Evolutionary conservation across 2,888 invertebrate genomes (phyloP).

Genomic region (Dorcus hopei): DNA sequence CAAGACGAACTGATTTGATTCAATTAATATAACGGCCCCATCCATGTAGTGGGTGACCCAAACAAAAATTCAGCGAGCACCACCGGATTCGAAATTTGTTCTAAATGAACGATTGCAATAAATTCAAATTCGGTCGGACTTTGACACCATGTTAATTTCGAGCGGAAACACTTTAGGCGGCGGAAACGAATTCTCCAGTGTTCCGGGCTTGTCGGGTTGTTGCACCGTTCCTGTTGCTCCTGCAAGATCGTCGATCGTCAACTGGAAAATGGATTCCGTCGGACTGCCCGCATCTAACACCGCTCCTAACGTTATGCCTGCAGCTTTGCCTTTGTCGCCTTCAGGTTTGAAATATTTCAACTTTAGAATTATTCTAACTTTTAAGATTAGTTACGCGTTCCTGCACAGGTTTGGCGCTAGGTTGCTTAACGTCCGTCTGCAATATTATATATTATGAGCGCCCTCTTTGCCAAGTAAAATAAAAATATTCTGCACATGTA

Average conservation of each 20-base stretch:
- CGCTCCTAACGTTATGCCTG: slow-evolving; percentile 50
- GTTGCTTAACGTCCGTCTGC: too few relatives aligned
- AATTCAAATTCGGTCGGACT: not conserved
- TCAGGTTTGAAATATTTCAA: slow-evolving; percentile 44
- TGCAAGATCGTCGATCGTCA: slow-evolving; percentile 47
- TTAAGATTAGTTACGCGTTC: too few relatives aligned
- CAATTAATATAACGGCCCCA: too few relatives aligned
- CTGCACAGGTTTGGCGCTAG: too few relatives aligned
- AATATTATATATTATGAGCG: too few relatives aligned
- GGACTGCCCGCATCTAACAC: slow-evolving; percentile 54
- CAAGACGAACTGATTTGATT: too few relatives aligned
- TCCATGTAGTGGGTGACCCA: too few relatives aligned
- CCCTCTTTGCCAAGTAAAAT: too few relatives aligned
- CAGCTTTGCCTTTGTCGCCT: slow-evolving; percentile 59
- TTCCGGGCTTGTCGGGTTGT: slow-evolving; percentile 47
- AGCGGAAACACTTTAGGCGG: slow-evolving; percentile 60
- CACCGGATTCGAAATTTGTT: not conserved
- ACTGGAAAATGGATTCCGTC: slow-evolving; percentile 65
- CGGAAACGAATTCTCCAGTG: slow-evolving; percentile 50
- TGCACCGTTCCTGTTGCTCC: slow-evolving; percentile 57
- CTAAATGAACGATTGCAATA: slow-evolving; percentile 3
- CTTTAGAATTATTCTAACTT: not conserved
- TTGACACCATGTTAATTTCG: slow-evolving; percentile 60
- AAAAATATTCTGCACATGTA: too few relatives aligned
- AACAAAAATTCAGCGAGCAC: too few relatives aligned